Percentiles rank a stretch among this genome's conserved stretches.
phyloP scores from a whole-genome alignment of 1,140 invertebrate genomes.

The Drosophila mojavensis region DNA sequence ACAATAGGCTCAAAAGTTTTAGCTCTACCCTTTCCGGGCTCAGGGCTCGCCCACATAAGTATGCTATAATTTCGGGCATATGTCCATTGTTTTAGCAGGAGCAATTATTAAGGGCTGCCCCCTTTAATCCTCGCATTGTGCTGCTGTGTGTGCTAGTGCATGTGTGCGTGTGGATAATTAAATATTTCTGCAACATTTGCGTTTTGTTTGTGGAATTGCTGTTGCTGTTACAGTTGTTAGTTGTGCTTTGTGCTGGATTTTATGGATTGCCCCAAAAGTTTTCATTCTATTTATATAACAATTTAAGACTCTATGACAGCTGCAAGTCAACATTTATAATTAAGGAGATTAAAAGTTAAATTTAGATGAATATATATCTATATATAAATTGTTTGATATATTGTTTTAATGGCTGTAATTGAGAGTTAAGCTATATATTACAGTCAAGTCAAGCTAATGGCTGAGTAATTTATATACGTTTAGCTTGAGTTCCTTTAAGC shows the following conservation, averaged over 20 bases:
- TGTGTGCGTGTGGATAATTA: constrained; percentile 56
- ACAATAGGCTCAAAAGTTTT: constrained; percentile 22
- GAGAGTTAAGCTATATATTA: background rate
- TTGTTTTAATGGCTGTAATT: background rate
- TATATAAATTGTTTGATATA: too few relatives aligned
- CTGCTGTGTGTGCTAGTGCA: too few relatives aligned
- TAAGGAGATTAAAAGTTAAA: background rate
- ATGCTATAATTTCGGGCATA: constrained; percentile 63
- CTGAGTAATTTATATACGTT: background rate
- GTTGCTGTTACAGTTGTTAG: background rate
- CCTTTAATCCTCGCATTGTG: background rate
- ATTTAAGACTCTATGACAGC: background rate
- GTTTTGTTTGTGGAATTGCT: constrained; percentile 17
- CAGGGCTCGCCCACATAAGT: constrained; percentile 49
- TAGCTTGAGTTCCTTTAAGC: background rate
- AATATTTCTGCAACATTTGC: constrained; percentile 78
- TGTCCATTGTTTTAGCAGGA: constrained; percentile 42
- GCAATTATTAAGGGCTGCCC: constrained; percentile 35
- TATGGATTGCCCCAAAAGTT: background rate
- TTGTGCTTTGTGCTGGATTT: background rate
- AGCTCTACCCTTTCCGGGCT: constrained; percentile 1
- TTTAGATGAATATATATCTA: too few relatives aligned
- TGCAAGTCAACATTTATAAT: background rate
- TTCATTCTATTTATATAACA: background rate
- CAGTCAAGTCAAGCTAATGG: background rate